Evolutionary conservation across 1,140 invertebrate species (phyloP).

Genomic region (Drosophila lini): DNA sequence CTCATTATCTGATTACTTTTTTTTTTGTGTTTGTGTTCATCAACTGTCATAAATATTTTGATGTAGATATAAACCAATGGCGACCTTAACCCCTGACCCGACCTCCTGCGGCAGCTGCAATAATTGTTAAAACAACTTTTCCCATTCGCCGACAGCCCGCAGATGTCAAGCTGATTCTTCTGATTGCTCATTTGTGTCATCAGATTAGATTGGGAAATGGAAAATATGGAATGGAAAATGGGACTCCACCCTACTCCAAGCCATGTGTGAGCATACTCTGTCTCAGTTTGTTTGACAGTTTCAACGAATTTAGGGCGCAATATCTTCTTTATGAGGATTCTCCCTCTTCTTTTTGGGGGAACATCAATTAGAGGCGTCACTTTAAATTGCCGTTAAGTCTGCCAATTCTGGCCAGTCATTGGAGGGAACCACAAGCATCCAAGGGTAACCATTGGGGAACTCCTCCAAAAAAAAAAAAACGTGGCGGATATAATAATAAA

Average conservation of each 20-base stretch:
- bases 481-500: slow-evolving; percentile 50
- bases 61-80: slow-evolving; percentile 19
- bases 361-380: slow-evolving; percentile 64
- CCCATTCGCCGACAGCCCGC: slow-evolving; percentile 57
- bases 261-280: slow-evolving; percentile 49
- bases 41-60: slow-evolving; percentile 52
- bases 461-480: slow-evolving; percentile 15
- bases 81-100: slow-evolving; percentile 25
- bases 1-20: slow-evolving; percentile 16
- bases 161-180: slow-evolving; percentile 61
- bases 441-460: slow-evolving; percentile 9
- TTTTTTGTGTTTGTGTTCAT: slow-evolving; percentile 15
- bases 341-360: slow-evolving; percentile 2
- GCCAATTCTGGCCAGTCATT: slow-evolving; percentile 67
- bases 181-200: slow-evolving; percentile 73
- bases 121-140: slow-evolving; percentile 56
- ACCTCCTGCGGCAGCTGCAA: slow-evolving; percentile 37
- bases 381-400: slow-evolving; percentile 78
- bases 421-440: background rate
- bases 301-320: slow-evolving; percentile 32
- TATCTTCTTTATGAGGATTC: slow-evolving; percentile 40
- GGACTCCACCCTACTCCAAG: slow-evolving; percentile 7
- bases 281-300: slow-evolving; percentile 48
- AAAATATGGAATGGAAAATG: slow-evolving; percentile 36
- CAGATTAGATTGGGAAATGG: slow-evolving; percentile 58